Percentiles rank a stretch among this genome's conserved stretches.
Evolutionary conservation across 2,888 invertebrate species (phyloP).

Genomic region (Zygogramma bicolorata): DNA sequence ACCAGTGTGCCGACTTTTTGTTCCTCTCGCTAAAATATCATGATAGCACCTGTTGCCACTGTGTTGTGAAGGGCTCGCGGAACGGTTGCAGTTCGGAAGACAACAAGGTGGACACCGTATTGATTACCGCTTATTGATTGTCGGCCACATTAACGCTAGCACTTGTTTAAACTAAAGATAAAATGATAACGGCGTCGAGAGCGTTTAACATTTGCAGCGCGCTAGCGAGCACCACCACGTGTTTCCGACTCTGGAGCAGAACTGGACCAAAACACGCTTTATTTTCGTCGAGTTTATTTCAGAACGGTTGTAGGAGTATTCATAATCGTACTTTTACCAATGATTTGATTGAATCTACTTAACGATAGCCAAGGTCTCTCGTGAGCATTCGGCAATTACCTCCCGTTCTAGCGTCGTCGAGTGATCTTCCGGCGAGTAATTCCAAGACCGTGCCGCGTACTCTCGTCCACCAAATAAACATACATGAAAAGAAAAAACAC

Average conservation of each 20-base stretch:
- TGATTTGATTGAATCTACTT: conserved; percentile 50
- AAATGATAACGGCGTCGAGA: conserved; percentile 33
- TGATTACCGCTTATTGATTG: conserved; percentile 57
- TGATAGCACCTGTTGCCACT: conserved; percentile 48
- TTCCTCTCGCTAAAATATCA: conserved; percentile 50
- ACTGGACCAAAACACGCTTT: conserved; percentile 36
- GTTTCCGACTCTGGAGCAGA: conserved; percentile 16
- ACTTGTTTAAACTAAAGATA: conserved; percentile 40
- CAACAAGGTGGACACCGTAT: conserved; percentile 37
- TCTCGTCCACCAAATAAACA: conserved; percentile 24
- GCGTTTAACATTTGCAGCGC: conserved; percentile 31
- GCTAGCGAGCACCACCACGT: conserved; percentile 40
- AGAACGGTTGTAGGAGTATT: conserved; percentile 46
- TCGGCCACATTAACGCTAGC: conserved; percentile 41
- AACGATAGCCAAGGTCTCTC: conserved; percentile 55
- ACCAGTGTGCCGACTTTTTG: conserved; percentile 72
- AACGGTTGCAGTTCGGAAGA: background rate
- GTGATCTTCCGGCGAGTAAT: background rate
- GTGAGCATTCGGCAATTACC: conserved; percentile 30
- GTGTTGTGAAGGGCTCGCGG: conserved; percentile 17
- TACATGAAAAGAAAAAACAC: conserved; percentile 35
- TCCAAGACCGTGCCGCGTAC: background rate
- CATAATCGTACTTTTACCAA: conserved; percentile 41
- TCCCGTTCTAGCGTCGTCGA: conserved; percentile 4
- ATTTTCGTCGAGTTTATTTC: conserved; percentile 46